A percentile compares a stretch with the other conserved stretches of the same genome.
Conservation (phyloP, 2,113 vertebrate species). For the Regulus satrapa region DNA sequence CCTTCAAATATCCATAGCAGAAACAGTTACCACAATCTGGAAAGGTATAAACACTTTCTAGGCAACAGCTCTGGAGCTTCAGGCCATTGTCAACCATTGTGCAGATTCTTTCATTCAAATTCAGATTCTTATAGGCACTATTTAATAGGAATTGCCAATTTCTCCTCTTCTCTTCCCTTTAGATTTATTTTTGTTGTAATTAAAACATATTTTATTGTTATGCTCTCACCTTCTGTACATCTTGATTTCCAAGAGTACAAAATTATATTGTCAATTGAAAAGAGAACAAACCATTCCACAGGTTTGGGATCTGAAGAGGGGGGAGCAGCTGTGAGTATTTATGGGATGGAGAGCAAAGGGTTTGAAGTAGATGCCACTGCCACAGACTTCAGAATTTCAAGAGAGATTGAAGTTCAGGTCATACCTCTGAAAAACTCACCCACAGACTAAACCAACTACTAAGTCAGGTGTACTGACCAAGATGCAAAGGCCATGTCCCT, state of each 20-base stretch:
- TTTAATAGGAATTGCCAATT: neutral
- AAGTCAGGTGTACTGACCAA: neutral
- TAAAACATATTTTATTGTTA: neutral
- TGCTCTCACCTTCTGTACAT: neutral
- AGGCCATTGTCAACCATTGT: neutral
- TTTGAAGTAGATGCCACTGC: constrained; percentile 14
- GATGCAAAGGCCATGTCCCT: neutral
- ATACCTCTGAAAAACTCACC: neutral
- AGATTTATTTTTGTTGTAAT: neutral
- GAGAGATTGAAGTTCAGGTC: neutral
- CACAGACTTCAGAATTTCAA: neutral
- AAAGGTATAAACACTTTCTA: neutral
- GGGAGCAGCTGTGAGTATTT: neutral
- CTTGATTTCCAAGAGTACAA: neutral
- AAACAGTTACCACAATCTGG: constrained; percentile 23
- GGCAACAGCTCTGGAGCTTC: neutral
- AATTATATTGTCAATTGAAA: neutral
- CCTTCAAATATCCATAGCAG: neutral
- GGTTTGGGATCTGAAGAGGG: neutral
- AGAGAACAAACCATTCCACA: neutral
- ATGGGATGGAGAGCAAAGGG: neutral
- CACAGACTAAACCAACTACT: neutral
- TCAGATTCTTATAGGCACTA: neutral
- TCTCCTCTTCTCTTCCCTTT: neutral
- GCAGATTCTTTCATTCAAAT: neutral